phyloP scores from a whole-genome alignment of 1,140 invertebrate genomes.

The Fopius arisanus region DNA sequence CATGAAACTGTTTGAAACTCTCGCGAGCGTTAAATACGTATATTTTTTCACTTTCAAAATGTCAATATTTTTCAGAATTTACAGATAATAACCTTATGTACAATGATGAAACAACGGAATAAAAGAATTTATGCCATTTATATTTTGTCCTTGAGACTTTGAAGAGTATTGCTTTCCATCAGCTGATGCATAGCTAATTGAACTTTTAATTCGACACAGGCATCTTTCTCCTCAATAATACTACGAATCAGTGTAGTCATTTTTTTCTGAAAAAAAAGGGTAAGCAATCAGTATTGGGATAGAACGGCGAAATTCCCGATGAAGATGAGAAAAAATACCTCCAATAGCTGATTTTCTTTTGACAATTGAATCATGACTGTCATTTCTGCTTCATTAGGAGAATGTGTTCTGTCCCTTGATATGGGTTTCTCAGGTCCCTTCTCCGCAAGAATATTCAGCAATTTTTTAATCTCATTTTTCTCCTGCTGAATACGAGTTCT shows the following conservation, averaged over 20 bases:
- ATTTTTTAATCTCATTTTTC: constrained; percentile 72
- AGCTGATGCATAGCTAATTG: constrained; percentile 70
- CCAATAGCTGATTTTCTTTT: constrained; percentile 72
- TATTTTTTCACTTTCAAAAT: too few relatives aligned
- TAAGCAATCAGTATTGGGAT: not conserved
- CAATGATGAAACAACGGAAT: not conserved
- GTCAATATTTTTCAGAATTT: not conserved
- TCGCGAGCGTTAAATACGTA: too few relatives aligned
- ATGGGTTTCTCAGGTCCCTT: constrained; percentile 62
- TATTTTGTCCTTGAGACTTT: not conserved
- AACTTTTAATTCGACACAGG: constrained; percentile 72
- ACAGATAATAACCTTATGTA: not conserved
- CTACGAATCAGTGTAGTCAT: constrained; percentile 69
- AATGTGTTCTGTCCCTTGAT: constrained; percentile 59
- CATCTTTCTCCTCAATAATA: constrained; percentile 74
- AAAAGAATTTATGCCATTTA: not conserved
- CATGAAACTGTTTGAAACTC: too few relatives aligned
- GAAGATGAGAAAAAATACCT: constrained; percentile 47
- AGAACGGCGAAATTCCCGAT: constrained; percentile 1
- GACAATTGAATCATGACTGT: constrained; percentile 63
- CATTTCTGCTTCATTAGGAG: constrained; percentile 65
- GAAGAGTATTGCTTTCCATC: constrained; percentile 23
- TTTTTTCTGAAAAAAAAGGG: constrained; percentile 63
- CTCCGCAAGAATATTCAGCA: constrained; percentile 66
- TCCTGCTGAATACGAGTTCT: constrained; percentile 73